These are phyloP conservation scores for Coilia nasus DNA, from an alignment of 2,797 vertebrate genomes.

Conservation along the genomic window DNA sequence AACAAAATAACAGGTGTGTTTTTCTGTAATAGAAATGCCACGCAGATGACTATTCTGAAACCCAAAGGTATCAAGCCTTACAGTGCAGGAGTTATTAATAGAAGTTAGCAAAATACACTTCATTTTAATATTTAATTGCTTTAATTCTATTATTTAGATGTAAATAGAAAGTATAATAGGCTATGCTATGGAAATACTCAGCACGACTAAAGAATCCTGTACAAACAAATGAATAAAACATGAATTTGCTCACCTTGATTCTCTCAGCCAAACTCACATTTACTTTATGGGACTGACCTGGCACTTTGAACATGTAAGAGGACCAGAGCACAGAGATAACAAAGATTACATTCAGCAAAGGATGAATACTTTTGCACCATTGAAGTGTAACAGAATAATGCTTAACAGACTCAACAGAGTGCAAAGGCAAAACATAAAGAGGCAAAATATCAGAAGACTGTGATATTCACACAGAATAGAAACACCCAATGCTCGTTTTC, in stretches of 20 bases:
- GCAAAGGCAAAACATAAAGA: background rate
- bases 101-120: background rate
- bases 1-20: conserved; percentile 7
- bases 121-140: background rate
- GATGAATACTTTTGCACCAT: background rate
- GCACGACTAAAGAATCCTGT: conserved; percentile 39
- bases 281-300: background rate
- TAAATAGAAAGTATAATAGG: conserved; percentile 33
- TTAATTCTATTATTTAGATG: conserved; percentile 33
- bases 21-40: background rate
- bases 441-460: background rate
- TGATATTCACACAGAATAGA: background rate
- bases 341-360: conserved; percentile 14
- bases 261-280: conserved; percentile 42
- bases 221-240: conserved; percentile 50
- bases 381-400: background rate
- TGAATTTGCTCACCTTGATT: conserved; percentile 32
- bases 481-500: background rate
- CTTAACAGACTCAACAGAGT: background rate
- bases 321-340: conserved; percentile 26
- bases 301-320: conserved; percentile 36
- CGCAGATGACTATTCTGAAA: background rate
- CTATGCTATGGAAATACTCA: conserved; percentile 24
- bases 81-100: background rate
- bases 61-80: background rate